Evolutionary conservation across 2,113 vertebrate genomes (phyloP), one percentile per base, ranked within the genome.

Genomic region (Phrynosoma platyrhinos): DNA sequence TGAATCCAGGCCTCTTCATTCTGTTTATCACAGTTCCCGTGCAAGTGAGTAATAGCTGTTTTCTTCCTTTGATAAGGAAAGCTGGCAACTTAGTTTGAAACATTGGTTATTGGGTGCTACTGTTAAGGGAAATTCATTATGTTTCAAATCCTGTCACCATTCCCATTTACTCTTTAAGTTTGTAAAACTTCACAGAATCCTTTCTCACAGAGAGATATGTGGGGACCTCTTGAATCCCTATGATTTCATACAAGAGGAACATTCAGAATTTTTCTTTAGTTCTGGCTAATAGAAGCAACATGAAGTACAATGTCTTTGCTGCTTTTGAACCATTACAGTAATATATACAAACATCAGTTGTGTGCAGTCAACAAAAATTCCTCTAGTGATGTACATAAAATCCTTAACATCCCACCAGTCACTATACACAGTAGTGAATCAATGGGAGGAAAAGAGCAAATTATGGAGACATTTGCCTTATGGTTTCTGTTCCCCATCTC

Each of bases 381-480:
- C 86, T 85, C 21, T 88, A 83, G 84, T 90, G 94, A 86, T n/a
- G 52, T 47, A 47, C 47, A 47, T 47, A 47, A 5, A 47, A 47
- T 47, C 47, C 47, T 4, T 4, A 47, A 47, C 47, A 47, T 47
- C 47, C 47, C 47, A 47, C 47, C 47, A 47, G 47, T 47, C 47
- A 47, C 47, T 47, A 47, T 7, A 47, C 7, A 47, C 5, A 2
- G 36, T 69, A 83, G 91, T 91, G 88, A 95, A 87, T 88, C 72
- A 66, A 83, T 82, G 87, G 83, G 89, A 93, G 83, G 82, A 77
- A 92, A 95, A 92, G 89, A 86, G 88, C 3, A 87, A 91, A 89
- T 90, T 78, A 91, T 92, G 78, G 82, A 58, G 71, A 18, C 47
- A 72, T 69, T 95, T 93, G 92, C 91, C 89, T 94, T 94, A 80